phyloP scores from a whole-genome alignment of 2,888 invertebrate genomes.

The Ochlodes sylvanus region DNA sequence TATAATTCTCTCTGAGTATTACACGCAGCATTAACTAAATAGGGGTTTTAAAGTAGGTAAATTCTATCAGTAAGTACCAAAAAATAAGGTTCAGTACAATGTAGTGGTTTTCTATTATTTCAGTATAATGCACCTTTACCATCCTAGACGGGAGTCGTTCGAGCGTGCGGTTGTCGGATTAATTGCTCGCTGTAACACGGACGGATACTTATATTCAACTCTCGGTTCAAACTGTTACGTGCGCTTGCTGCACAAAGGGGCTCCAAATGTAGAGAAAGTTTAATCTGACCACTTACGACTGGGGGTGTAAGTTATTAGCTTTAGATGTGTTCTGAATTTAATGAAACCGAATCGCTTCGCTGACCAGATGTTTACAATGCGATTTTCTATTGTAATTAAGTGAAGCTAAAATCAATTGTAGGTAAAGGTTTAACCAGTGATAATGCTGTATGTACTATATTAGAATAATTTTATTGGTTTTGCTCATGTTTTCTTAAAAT shows the following conservation, averaged over 20 bases:
- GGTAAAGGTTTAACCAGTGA: background rate
- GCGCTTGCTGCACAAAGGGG: constrained; percentile 33
- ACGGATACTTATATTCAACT: constrained; percentile 42
- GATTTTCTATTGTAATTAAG: constrained; percentile 12
- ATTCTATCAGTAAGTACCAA: too few relatives aligned
- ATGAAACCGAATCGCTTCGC: constrained; percentile 26
- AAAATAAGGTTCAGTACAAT: too few relatives aligned
- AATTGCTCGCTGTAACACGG: constrained; percentile 55
- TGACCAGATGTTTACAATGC: constrained; percentile 4
- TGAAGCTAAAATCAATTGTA: background rate
- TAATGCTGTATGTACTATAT: too few relatives aligned
- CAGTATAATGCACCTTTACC: constrained; percentile 48
- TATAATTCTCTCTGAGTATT: too few relatives aligned
- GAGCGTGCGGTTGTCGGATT: constrained; percentile 63
- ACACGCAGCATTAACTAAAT: too few relatives aligned
- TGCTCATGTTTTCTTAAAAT: too few relatives aligned
- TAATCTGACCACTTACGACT: constrained; percentile 37
- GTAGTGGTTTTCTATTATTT: background rate
- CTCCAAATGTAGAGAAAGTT: constrained; percentile 34
- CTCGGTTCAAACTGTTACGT: constrained; percentile 40
- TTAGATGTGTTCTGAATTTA: constrained; percentile 32
- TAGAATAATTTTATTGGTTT: too few relatives aligned
- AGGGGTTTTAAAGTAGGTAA: too few relatives aligned
- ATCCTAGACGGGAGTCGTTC: constrained; percentile 59
- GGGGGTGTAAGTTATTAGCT: constrained; percentile 30